Conservation (phyloP, 2,888 invertebrate species). For the Epirrhoe alternata region DNA sequence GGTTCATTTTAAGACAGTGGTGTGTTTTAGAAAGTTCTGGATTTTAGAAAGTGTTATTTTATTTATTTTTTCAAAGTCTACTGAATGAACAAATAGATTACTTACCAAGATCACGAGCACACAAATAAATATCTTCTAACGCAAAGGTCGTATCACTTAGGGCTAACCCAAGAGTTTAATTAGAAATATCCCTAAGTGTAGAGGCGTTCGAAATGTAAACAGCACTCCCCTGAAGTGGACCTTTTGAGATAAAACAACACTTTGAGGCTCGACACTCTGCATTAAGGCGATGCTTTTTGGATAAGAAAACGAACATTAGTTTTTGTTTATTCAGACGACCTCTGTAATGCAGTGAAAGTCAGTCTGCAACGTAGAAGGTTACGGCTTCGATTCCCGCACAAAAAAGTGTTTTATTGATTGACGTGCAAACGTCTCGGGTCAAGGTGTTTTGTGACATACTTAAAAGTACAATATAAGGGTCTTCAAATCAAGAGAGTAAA, state of each 20-base stretch:
- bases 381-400: too few relatives aligned
- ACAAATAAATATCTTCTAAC: neutral
- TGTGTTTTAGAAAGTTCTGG: too few relatives aligned
- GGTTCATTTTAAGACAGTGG: too few relatives aligned
- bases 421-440: too few relatives aligned
- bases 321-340: neutral
- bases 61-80: neutral
- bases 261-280: slow-evolving; percentile 16
- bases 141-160: slow-evolving; percentile 14
- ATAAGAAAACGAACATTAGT: slow-evolving; percentile 3
- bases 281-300: slow-evolving; percentile 17
- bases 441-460: too few relatives aligned
- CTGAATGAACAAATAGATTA: neutral
- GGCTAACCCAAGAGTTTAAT: slow-evolving; percentile 27
- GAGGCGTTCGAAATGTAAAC: slow-evolving; percentile 25
- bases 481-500: too few relatives aligned
- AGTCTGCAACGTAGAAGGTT: too few relatives aligned
- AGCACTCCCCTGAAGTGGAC: slow-evolving; percentile 30
- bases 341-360: neutral
- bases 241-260: slow-evolving; percentile 23
- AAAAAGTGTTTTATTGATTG: too few relatives aligned
- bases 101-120: neutral
- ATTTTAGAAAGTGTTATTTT: too few relatives aligned
- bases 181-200: slow-evolving; percentile 20
- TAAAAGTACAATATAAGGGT: too few relatives aligned